phyloP scores from a whole-genome alignment of 2,888 invertebrate species.

The Dryobota labecula region DNA sequence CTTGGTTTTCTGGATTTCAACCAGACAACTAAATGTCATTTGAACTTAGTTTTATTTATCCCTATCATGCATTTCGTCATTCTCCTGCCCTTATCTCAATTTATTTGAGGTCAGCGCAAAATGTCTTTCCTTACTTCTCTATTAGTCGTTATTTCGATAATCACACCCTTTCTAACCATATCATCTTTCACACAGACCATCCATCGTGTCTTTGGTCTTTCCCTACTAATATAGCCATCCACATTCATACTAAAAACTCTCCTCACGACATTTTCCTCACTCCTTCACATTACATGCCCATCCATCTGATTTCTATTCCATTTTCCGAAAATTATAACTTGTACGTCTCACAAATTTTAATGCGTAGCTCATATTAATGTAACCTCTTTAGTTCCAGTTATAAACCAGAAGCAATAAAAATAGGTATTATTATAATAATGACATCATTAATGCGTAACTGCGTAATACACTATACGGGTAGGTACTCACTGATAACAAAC shows the following conservation, averaged over 20 bases:
- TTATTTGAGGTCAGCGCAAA: too few species aligned
- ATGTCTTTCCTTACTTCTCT: not conserved
- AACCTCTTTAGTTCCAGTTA: not conserved
- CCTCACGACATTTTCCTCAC: not conserved
- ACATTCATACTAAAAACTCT: not conserved
- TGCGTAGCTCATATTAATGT: not conserved
- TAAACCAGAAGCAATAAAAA: constrained; percentile 17
- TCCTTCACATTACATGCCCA: not conserved
- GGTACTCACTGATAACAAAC: constrained; percentile 7
- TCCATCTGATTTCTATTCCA: not conserved
- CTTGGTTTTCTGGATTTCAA: too few species aligned
- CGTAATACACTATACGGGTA: not conserved
- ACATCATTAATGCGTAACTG: not conserved
- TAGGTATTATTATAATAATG: constrained; percentile 16
- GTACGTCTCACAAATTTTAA: not conserved
- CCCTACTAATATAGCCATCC: not conserved
- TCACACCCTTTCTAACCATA: not conserved
- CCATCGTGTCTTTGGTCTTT: not conserved
- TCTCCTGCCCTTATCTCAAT: too few species aligned
- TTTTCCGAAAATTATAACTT: not conserved
- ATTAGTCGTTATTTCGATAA: not conserved
- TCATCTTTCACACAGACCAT: not conserved
- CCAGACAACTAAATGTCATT: not conserved
- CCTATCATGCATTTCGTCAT: not conserved
- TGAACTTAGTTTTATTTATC: not conserved